Evolutionary conservation across 1,140 invertebrate genomes (phyloP), one percentile per base, ranked within the genome.

Genomic region (Apocrypta bakeri): DNA sequence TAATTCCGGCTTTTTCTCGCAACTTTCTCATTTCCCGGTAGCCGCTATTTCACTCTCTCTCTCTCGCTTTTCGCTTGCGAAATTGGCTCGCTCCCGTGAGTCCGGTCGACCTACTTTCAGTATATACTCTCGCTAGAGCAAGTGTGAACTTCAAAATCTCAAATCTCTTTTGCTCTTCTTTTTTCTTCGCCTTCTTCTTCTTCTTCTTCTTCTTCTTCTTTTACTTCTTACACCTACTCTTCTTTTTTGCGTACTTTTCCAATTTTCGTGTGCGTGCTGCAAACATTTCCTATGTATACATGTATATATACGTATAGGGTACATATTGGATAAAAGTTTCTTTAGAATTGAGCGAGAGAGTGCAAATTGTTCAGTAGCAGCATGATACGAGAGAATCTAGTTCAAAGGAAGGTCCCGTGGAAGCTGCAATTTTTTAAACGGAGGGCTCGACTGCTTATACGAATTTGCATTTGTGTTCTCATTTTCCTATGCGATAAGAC

Each of bases 101-200:
- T 64, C 37, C 73, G 68, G 83, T 84, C 66, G 69, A 74, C 73
- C 37, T 81, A 74, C 83, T 87, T 84, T 83, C 82, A 2, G 17
- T 56, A 21, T n/a, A 56, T 64, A 40, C 79, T 71, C 75, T 66
- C 14, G 63, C 63, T 25, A 24, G 48, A n/a, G 48, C 40, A 27
- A 64, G 77, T 69, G 73, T 76, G 83, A 86, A 85, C 85, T 83
- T 74, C 68, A n/a, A 72, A 80, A 84, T 64, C 71, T 73, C 24
- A 21, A 25, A 71, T 85, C 48, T 66, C 42, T 40, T 42, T 40
- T 64, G 48, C 11, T 56, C 56, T 56, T n/a, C 17, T 27, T 56
- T 61, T n/a, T 73, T 73, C 64, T 68, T 68, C 64, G 11, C 4
- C 17, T 3, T 24, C 64, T 68, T 68, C 64, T 27, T 14, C 17